Evolutionary conservation across 2,113 vertebrate genomes (phyloP).

Genomic region (Microtus oregoni): DNA sequence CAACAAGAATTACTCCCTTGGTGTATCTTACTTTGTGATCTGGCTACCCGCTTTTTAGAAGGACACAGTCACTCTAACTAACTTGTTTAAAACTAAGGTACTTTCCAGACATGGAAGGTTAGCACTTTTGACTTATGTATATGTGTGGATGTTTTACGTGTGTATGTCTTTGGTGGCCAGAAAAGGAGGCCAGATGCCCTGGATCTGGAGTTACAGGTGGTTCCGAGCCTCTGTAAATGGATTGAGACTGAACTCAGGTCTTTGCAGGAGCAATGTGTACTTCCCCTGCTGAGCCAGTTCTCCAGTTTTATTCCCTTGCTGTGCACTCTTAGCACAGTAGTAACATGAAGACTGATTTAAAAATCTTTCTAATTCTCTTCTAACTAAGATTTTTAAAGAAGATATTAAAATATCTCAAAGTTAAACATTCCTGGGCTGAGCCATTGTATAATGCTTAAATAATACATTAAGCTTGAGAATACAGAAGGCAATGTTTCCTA

Average conservation of each 20-base stretch:
- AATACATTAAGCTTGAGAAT: conserved; percentile 30
- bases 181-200: neutral
- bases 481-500: neutral
- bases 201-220: neutral
- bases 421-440: neutral
- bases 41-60: neutral
- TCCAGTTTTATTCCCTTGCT: neutral
- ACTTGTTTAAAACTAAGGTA: neutral
- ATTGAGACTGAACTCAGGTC: neutral
- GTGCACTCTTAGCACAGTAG: neutral
- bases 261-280: too few relatives aligned
- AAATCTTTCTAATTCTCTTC: neutral
- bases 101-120: neutral
- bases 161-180: neutral
- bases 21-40: neutral
- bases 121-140: neutral
- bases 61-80: neutral
- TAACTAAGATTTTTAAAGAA: neutral
- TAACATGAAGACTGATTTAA: neutral
- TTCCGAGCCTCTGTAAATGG: neutral
- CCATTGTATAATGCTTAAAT: neutral
- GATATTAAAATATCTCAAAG: conserved; percentile 21
- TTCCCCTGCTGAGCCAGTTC: neutral
- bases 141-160: neutral
- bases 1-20: too few relatives aligned